Evolutionary conservation across 2,888 invertebrate genomes (phyloP).

Genomic region (Drosophila algonquin): DNA sequence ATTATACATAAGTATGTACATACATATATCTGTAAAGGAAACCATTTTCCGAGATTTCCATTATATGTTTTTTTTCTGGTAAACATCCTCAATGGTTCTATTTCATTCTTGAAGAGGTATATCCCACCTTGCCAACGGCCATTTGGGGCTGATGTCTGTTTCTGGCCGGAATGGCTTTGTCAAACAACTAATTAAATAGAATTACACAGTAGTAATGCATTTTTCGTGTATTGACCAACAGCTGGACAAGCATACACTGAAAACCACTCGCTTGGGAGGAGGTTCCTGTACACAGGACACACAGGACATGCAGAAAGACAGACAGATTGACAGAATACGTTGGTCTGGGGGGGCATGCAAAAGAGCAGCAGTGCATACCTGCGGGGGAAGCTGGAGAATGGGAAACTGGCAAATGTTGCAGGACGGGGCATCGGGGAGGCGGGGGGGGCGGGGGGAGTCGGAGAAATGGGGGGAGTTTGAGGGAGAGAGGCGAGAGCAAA

Average conservation of each 20-base stretch:
- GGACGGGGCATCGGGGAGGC: too few species aligned
- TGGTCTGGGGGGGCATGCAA: conserved; percentile 31
- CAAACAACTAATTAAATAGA: conserved; percentile 42
- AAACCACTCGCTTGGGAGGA: conserved; percentile 49
- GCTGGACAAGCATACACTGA: conserved; percentile 54
- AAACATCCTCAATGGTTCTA: too few species aligned
- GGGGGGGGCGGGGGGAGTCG: too few species aligned
- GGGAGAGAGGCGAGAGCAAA: conserved; percentile 6
- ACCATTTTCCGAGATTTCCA: too few species aligned
- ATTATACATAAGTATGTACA: too few species aligned
- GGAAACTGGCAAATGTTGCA: neutral
- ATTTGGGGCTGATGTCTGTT: neutral
- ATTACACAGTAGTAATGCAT: conserved; percentile 63
- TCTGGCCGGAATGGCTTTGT: conserved; percentile 6
- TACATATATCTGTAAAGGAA: too few species aligned
- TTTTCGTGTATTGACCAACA: conserved; percentile 65
- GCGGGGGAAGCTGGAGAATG: conserved; percentile 3
- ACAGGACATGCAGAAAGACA: neutral
- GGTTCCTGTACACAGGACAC: neutral
- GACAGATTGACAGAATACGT: neutral
- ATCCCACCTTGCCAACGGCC: neutral
- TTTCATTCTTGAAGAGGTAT: neutral
- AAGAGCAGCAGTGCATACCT: conserved; percentile 42
- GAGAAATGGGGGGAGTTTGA: too few species aligned
- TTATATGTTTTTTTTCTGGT: too few species aligned